A percentile compares a stretch with the other conserved stretches of the same genome.
Evolutionary conservation across 2,888 invertebrate genomes (phyloP).

Genomic region (Apodemia hepburni): DNA sequence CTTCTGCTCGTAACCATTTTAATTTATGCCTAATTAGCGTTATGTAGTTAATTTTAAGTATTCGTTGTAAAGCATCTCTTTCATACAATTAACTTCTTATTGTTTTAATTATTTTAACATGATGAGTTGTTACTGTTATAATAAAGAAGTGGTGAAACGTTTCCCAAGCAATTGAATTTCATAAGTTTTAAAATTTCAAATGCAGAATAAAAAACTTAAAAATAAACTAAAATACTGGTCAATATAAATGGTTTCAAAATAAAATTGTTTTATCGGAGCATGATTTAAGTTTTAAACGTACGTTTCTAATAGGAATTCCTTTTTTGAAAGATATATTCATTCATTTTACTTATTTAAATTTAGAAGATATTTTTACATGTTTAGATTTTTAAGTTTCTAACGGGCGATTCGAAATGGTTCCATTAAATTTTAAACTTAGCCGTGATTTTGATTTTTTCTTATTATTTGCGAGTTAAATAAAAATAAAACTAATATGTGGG

Average conservation of each 20-base stretch:
- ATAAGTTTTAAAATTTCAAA: neutral
- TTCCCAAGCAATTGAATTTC: conserved; percentile 10
- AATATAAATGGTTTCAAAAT: neutral
- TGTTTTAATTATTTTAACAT: conserved; percentile 11
- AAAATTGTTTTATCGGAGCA: neutral
- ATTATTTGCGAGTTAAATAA: too few relatives aligned
- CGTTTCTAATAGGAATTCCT: neutral
- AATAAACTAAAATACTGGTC: neutral
- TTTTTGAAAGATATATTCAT: neutral
- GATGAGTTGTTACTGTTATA: conserved; percentile 5
- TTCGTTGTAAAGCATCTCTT: conserved; percentile 10
- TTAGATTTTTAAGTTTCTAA: too few relatives aligned
- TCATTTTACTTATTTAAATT: conserved; percentile 6
- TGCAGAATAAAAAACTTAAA: neutral
- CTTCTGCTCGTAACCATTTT: neutral
- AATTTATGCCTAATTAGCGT: neutral
- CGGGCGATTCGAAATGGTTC: too few relatives aligned
- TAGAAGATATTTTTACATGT: too few relatives aligned
- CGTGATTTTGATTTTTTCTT: too few relatives aligned
- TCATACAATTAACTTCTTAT: conserved; percentile 10
- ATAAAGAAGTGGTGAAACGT: conserved; percentile 3
- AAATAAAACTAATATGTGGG: too few relatives aligned
- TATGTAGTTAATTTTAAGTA: conserved; percentile 1
- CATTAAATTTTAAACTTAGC: too few relatives aligned
- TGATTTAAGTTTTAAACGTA: conserved; percentile 6